Base-by-base conservation (phyloP, 2,113 vertebrate genomes). In the Myxocyprinus asiaticus region DNA sequence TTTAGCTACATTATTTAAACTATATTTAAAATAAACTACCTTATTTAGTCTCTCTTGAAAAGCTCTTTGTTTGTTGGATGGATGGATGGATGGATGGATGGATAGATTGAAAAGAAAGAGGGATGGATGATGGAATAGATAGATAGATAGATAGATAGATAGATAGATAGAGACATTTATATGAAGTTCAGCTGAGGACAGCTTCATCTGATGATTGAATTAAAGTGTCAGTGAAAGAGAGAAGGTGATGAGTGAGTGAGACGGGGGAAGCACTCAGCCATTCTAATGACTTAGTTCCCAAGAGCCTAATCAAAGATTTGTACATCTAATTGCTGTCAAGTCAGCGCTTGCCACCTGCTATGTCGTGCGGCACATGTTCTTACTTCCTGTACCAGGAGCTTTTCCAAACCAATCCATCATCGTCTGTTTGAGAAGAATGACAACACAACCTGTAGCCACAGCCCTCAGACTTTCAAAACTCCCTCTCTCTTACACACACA, bases 261-360 rank as follows among this genome's bases (percentile, higher is more conserved):
- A 11, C 91, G 93, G 89, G 92, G 69, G 81, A 82, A 80, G 87
- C 71, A 33, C 93, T 93, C 92, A 97, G 50, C 72, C 84, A 84
- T 86, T 91, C 91, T 95, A 96, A 97, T 96, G 94, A 95, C 92
- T 93, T 91, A 87, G 81, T 94, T 95, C 95, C 93, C 87, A 0
- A 87, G 92, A 94, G 94, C 88, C 94, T 95, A 94, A 96, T 97
- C 95, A 94, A 94, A 95, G 94, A 95, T 94, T 94, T 95, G 94
- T 95, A 95, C 94, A 92, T 94, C 92, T 96, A 96, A 95, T 95
- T 96, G 94, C 94, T 91, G 94, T 95, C 94, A 94, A 94, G 94
- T 95, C 95, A 94, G 93, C 88, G 91, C 88, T 90, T 92, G 88
- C 94, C 96, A 97, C 94, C 96, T 97, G 96, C 92, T 90, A 91